Evolutionary conservation across 2,113 vertebrate species (phyloP).

Genomic region (Microtus richardsoni): DNA sequence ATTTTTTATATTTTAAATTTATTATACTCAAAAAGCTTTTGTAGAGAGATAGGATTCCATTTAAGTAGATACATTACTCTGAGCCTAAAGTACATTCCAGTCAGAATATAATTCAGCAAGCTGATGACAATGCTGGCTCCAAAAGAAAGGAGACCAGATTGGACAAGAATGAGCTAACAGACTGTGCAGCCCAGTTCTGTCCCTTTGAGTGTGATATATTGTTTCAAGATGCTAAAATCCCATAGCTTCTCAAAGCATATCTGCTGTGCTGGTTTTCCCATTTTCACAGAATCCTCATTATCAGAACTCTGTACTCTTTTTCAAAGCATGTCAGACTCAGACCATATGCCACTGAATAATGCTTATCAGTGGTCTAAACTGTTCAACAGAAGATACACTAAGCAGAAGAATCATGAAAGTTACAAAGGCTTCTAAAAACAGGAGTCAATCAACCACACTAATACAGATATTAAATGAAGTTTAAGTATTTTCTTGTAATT

Average conservation of each 20-base stretch:
- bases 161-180: slow-evolving; percentile 93
- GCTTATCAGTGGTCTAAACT: slow-evolving; percentile 88
- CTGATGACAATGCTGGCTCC: slow-evolving; percentile 91
- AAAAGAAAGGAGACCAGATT: slow-evolving; percentile 93
- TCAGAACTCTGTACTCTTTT: slow-evolving; percentile 90
- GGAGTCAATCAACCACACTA: slow-evolving; percentile 86
- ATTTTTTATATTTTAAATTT: slow-evolving; percentile 88
- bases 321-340: slow-evolving; percentile 91
- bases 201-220: slow-evolving; percentile 92
- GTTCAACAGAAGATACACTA: slow-evolving; percentile 86
- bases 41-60: slow-evolving; percentile 90
- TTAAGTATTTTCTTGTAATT: slow-evolving; percentile 85
- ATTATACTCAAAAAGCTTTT: slow-evolving; percentile 90
- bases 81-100: slow-evolving; percentile 90
- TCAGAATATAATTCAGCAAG: slow-evolving; percentile 91
- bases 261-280: slow-evolving; percentile 90
- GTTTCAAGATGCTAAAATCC: slow-evolving; percentile 91
- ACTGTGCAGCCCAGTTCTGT: slow-evolving; percentile 90
- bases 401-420: slow-evolving; percentile 84
- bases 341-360: slow-evolving; percentile 92
- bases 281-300: slow-evolving; percentile 92
- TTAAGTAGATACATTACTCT: slow-evolving; percentile 91
- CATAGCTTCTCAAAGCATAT: slow-evolving; percentile 90
- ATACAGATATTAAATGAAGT: slow-evolving; percentile 87
- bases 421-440: slow-evolving; percentile 83